Percentiles rank a stretch among this genome's conserved stretches.
These are phyloP conservation scores for Muntiacus reevesi DNA, from an alignment of 2,113 vertebrate species.

Conservation along the genomic window DNA sequence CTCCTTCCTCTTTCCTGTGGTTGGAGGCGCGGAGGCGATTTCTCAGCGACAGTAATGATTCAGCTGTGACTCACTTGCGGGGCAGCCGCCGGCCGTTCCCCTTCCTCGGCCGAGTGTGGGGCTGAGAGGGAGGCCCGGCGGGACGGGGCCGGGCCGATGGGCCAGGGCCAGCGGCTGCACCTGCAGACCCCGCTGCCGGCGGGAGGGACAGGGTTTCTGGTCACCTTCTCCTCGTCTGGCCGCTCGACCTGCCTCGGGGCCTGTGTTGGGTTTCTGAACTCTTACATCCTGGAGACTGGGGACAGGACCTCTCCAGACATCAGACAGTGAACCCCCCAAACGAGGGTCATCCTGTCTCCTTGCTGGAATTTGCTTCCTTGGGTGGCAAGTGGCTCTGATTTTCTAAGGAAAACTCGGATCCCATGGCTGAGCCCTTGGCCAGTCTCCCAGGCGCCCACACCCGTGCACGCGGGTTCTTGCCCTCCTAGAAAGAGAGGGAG, in stretches of 20 bases:
- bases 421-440: background rate
- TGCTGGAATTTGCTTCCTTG: background rate
- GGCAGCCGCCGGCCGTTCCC: fast-evolving
- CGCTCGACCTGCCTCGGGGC: background rate
- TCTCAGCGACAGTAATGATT: background rate
- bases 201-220: background rate
- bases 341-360: background rate
- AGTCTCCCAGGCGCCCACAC: too few relatives aligned
- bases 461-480: background rate
- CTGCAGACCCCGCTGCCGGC: background rate
- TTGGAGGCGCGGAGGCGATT: background rate
- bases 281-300: fast-evolving
- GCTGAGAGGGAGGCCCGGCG: background rate
- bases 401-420: too few relatives aligned
- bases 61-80: fast-evolving
- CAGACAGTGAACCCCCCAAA: background rate
- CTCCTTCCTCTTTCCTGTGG: background rate
- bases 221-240: background rate
- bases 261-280: background rate
- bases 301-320: too few relatives aligned
- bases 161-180: background rate
- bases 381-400: fast-evolving
- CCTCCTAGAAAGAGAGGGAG: too few relatives aligned
- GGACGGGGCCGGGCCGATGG: background rate
- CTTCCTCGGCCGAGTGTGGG: background rate